These are phyloP conservation scores for Echinops telfairi DNA, from an alignment of 2,113 vertebrate species.

Conservation along the genomic window DNA sequence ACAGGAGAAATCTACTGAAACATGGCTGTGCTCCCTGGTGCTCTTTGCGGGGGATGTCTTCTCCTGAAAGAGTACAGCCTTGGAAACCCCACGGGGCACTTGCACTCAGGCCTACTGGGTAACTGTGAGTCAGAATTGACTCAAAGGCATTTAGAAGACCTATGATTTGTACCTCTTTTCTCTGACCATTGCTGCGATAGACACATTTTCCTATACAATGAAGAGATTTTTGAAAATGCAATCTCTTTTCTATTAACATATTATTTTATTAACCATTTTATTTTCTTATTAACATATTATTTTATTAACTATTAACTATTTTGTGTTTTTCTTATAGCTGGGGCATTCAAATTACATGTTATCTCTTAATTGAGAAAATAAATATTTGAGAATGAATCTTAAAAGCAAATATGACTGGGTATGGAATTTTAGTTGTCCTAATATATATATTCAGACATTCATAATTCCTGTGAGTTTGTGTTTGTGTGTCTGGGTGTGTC, in stretches of 20 bases:
- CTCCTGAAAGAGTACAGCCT: background rate
- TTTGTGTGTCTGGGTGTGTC: background rate
- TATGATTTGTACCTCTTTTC: background rate
- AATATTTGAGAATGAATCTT: background rate
- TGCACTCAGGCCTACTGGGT: background rate
- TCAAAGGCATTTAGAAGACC: background rate
- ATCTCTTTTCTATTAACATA: background rate
- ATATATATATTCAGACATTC: background rate
- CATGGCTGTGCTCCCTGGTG: background rate
- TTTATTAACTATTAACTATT: background rate
- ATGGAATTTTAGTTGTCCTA: background rate
- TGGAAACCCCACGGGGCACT: background rate
- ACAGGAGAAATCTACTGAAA: background rate
- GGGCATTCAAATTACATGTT: no score
- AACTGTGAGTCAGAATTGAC: background rate
- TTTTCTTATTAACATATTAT: background rate
- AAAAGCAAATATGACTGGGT: background rate
- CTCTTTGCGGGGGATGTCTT: background rate
- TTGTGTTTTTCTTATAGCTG: background rate
- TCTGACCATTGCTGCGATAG: background rate
- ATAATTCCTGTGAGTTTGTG: background rate
- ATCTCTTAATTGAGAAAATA: background rate
- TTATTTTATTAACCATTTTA: background rate
- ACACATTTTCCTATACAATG: background rate
- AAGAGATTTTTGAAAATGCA: background rate